These are phyloP conservation scores for Albula goreensis DNA, from an alignment of 2,113 vertebrate species.

Conservation along the genomic window DNA sequence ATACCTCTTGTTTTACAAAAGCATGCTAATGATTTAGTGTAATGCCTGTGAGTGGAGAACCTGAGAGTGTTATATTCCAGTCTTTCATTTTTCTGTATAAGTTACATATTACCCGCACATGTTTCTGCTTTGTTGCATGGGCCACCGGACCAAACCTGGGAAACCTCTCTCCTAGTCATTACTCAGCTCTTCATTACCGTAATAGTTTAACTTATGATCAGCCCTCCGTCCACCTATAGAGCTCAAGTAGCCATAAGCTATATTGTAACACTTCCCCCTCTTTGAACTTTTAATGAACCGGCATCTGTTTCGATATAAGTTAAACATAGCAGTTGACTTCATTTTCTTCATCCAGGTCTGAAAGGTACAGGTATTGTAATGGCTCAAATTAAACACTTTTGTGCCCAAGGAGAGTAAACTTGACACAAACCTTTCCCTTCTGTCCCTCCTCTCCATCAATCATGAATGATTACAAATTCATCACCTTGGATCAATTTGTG, in stretches of 20 bases:
- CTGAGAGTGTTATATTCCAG: conserved; percentile 8
- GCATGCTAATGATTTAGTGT: conserved; percentile 32
- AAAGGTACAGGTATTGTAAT: conserved; percentile 42
- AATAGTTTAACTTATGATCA: conserved; percentile 60
- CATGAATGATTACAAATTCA: conserved; percentile 90
- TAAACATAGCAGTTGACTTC: conserved; percentile 59
- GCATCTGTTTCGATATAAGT: conserved; percentile 56
- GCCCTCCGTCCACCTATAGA: conserved; percentile 42
- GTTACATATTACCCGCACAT: conserved; percentile 43
- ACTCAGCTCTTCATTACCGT: conserved; percentile 58
- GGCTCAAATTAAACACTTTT: conserved; percentile 59
- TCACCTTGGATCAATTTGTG: conserved; percentile 99
- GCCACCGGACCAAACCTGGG: conserved; percentile 48
- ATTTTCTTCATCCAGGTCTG: conserved; percentile 49
- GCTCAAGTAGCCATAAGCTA: conserved; percentile 32
- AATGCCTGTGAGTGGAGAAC: conserved; percentile 1
- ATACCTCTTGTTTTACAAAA: conserved; percentile 1
- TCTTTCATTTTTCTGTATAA: conserved; percentile 52
- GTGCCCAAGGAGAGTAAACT: conserved; percentile 58
- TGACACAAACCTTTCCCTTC: conserved; percentile 74
- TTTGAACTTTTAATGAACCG: conserved; percentile 45
- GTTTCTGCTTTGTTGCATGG: conserved; percentile 62
- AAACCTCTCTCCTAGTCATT: conserved; percentile 54
- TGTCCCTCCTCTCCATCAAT: conserved; percentile 79
- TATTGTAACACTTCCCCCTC: conserved; percentile 49